A percentile compares a stretch with the other conserved stretches of the same genome.
Conservation (phyloP, 1,140 invertebrate species). For the Drosophila pandora region DNA sequence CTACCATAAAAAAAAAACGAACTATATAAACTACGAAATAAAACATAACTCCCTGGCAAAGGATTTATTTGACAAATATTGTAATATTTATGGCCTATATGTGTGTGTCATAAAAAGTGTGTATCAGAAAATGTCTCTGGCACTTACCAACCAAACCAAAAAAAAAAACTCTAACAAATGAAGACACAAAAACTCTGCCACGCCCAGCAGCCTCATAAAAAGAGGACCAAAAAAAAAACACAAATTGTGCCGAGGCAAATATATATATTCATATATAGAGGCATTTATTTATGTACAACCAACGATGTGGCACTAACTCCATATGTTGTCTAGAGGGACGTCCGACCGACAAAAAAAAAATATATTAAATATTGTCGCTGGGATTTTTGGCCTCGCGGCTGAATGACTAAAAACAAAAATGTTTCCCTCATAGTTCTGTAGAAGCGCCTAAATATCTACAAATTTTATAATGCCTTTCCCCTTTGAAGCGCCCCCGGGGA, state of each 20-base stretch:
- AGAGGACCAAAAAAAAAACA: slow-evolving; percentile 37
- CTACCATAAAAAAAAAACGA: slow-evolving; percentile 24
- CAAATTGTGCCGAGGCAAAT: slow-evolving; percentile 46
- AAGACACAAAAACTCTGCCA: slow-evolving; percentile 48
- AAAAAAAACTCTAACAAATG: slow-evolving; percentile 36
- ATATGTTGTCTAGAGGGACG: slow-evolving; percentile 45
- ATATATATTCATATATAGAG: slow-evolving; percentile 13
- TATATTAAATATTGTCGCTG: slow-evolving; percentile 36
- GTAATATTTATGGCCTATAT: slow-evolving; percentile 38
- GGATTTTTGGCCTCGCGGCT: slow-evolving; percentile 16
- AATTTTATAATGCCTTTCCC: not conserved
- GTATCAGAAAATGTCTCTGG: slow-evolving; percentile 10
- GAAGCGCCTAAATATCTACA: slow-evolving; percentile 9
- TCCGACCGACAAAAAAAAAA: slow-evolving; percentile 5
- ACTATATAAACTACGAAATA: slow-evolving; percentile 18
- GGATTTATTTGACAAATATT: slow-evolving; percentile 50
- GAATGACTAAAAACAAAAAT: slow-evolving; percentile 34
- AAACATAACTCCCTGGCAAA: slow-evolving; percentile 19
- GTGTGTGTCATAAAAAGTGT: slow-evolving; percentile 38
- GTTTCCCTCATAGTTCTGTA: not conserved
- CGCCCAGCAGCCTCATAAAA: slow-evolving; percentile 45
- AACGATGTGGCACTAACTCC: slow-evolving; percentile 57
- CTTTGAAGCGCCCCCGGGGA: not conserved
- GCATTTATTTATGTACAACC: slow-evolving; percentile 12
- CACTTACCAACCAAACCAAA: slow-evolving; percentile 19